Percentiles rank a stretch among this genome's conserved stretches.
These are phyloP conservation scores for Dicranocentrus wangi DNA, from an alignment of 2,888 invertebrate genomes.

Conservation along the genomic window DNA sequence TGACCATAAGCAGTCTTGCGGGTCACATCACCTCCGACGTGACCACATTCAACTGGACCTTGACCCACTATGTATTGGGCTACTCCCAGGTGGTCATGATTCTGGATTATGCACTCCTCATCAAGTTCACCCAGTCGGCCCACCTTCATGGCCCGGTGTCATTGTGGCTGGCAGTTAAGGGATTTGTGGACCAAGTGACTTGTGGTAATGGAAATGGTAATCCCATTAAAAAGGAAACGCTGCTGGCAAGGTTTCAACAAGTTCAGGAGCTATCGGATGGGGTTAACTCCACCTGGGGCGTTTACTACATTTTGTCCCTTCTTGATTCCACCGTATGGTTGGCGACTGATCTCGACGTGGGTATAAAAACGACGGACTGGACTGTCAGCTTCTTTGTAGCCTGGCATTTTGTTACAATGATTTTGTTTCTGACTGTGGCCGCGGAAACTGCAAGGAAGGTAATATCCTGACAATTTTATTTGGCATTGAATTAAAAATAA, in stretches of 20 bases:
- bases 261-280: slow-evolving; percentile 5
- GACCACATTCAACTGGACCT: too few relatives aligned
- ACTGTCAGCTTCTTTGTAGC: background rate
- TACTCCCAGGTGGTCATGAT: background rate
- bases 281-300: slow-evolving; percentile 29
- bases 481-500: background rate
- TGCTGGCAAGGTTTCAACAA: background rate
- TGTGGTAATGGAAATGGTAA: background rate
- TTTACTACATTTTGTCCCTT: slow-evolving; percentile 28
- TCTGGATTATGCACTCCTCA: background rate
- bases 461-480: too few relatives aligned
- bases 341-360: slow-evolving; percentile 39
- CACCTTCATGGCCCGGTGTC: slow-evolving; percentile 22
- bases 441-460: slow-evolving; percentile 38
- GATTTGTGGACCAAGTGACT: slow-evolving; percentile 14
- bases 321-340: slow-evolving; percentile 36
- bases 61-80: too few relatives aligned
- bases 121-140: background rate
- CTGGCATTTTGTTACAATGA: slow-evolving; percentile 16
- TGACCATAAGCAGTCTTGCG: too few relatives aligned
- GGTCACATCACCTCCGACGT: too few relatives aligned
- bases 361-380: slow-evolving; percentile 35
- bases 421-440: background rate
- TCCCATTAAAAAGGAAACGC: background rate
- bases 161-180: slow-evolving; percentile 27